Base-by-base conservation (phyloP, 2,797 vertebrate genomes). In the Macroramphosus scolopax region DNA sequence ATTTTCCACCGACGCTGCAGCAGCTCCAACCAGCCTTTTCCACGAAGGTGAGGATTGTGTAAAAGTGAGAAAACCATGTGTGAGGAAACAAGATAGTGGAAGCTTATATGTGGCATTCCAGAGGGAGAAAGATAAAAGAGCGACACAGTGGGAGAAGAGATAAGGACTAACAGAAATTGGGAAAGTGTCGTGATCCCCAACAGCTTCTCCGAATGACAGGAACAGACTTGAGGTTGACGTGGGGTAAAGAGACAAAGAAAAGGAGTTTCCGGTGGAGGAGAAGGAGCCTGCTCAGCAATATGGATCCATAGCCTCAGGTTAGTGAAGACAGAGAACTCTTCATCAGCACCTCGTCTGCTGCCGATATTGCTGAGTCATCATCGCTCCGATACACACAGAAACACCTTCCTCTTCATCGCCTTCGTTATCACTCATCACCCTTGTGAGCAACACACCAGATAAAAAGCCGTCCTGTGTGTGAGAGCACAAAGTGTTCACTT, bases 351-450 rank as follows among this genome's bases (percentile, higher is more conserved):
- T 75, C 31, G 13, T 62, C 65, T 70, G 40, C 76, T 68, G 66
- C 72, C 78, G 44, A 84, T 85, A 81, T 75, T 10, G 82, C 83
- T 81, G 85, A 86, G 65, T 86, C 81, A 82, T 79, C 81, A 76
- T 72, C 20, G 28, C 51, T 43, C 58, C 20, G 7, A 37, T 5
- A 49, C 47, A 20, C n/a, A 30, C 40, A 33, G 46, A 44, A 25
- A 15, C 6, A 34, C 45, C 62, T 26, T 47, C 16, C 25, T 53
- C 46, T n/a, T 18, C 16, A 48, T 52, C 68, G 24, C 53, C 58
- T 55, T 35, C 36, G 42, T 57, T 50, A 74, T 65, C 45, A 45
- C 66, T 48, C 53, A 65, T 70, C 48, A 20, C 56, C n/a, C 39
- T 16, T 17, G 8, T 61, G 43, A 49, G 31, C 65, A 45, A 39